Evolutionary conservation across 2,888 invertebrate species (phyloP).

Genomic region (Tricholauxania praeusta): DNA sequence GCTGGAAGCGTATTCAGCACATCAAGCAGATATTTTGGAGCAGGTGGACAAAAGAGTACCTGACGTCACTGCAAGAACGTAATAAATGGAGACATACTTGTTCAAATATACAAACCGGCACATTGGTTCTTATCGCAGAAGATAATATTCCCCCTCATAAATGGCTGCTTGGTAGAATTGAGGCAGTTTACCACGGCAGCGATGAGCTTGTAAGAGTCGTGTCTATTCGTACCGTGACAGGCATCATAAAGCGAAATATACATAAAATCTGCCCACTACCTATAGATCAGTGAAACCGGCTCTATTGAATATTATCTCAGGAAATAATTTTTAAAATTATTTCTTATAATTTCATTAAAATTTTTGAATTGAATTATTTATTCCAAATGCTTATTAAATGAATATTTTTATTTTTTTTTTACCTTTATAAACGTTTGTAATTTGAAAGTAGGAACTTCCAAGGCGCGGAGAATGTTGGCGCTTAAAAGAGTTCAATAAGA

Average conservation of each 20-base stretch:
- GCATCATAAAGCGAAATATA: slow-evolving; percentile 13
- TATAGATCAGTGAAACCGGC: not conserved
- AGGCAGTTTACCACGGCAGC: not conserved
- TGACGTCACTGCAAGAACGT: slow-evolving; percentile 6
- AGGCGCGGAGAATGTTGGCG: too few species aligned
- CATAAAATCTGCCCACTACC: not conserved
- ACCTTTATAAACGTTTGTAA: too few species aligned
- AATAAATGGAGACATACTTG: slow-evolving; percentile 4
- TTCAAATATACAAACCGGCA: not conserved
- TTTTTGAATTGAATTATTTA: not conserved
- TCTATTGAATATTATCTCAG: not conserved
- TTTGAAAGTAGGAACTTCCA: too few species aligned
- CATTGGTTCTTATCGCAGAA: slow-evolving; percentile 18
- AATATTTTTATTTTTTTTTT: not conserved
- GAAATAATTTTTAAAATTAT: not conserved
- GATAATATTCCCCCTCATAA: not conserved
- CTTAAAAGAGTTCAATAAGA: too few species aligned
- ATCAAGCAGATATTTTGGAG: slow-evolving; percentile 1
- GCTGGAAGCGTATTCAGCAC: slow-evolving; percentile 17
- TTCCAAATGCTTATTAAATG: not conserved
- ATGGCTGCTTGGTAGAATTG: slow-evolving; percentile 13
- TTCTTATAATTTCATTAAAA: not conserved
- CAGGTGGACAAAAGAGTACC: slow-evolving; percentile 1
- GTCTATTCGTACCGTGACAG: not conserved
- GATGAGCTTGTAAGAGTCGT: slow-evolving; percentile 12